Evolutionary conservation across 2,888 invertebrate species (phyloP), one percentile per base, ranked within the genome.

Genomic region (Lithosia quadra): DNA sequence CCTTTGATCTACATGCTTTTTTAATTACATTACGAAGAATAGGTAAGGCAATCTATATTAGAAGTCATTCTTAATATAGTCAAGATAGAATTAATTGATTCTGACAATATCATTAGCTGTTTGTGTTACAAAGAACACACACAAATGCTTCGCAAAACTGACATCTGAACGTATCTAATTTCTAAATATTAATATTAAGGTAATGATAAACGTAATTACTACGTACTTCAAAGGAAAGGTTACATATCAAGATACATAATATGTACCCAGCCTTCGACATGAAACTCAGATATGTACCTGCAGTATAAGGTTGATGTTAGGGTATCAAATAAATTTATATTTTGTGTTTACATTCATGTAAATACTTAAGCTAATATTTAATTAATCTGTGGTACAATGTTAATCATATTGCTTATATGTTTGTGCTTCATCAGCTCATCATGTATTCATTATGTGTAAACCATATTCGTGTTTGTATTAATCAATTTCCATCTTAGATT

Each of bases 321-420:
- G 49, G 7, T 63, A 28, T 49, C 13, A 53, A 63, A 63, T 63
- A 1, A 63, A 33, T 63, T 21, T 33, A 15, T 33, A 33, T 53
- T 8, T n/a, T 33, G 13, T 33, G 21, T 49, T 53, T 33, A 49
- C 33, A 28, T 63, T 63, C 8, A 28, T 63, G 13, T 49, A 33
- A 21, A 28, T 49, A 28, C 49, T 33, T 49, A 1, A 28, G 62
- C 49, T 28, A 28, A 49, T 63, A 21, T 53, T 63, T 63, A 63
- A 53, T 53, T 63, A 53, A 28, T 28, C 8, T 33, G 11, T 28
- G 62, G 33, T 63, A 39, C 5, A 24, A 24, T 36, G 39, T 63
- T 49, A 49, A 63, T 62, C n/a, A 63, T 53, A 28, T 28, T 24
- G 13, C 21, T n/a, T 53, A 39, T 39, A 36, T 60, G 56, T 56